Percentiles rank a stretch among this genome's conserved stretches.
phyloP scores from a whole-genome alignment of 2,888 invertebrate species.

The Lochmaea capreae region DNA sequence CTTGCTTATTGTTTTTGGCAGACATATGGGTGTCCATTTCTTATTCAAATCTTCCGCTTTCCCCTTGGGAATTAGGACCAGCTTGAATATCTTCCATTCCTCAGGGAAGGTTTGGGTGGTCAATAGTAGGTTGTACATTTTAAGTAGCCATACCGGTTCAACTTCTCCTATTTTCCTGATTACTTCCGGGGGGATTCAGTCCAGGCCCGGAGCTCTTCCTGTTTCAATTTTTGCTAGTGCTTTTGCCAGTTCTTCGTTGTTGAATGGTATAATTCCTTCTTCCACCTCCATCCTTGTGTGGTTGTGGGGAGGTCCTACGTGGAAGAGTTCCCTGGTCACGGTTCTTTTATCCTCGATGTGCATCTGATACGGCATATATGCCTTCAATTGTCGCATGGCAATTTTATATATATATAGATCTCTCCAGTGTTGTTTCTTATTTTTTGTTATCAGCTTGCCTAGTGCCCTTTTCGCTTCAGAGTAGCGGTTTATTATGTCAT shows the following conservation, averaged over 20 bases:
- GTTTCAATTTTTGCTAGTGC: neutral
- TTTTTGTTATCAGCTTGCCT: neutral
- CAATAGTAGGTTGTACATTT: neutral
- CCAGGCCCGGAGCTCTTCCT: neutral
- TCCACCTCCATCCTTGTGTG: neutral
- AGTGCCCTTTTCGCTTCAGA: neutral
- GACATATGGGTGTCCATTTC: conserved; percentile 16
- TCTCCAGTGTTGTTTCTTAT: neutral
- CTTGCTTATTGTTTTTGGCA: conserved; percentile 17
- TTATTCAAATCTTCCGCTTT: neutral
- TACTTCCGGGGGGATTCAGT: neutral
- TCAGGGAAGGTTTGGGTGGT: neutral
- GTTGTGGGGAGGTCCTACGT: conserved; percentile 1
- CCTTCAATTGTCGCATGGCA: neutral
- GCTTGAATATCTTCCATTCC: neutral
- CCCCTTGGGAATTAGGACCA: conserved; percentile 18
- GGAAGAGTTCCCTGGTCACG: neutral
- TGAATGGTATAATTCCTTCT: neutral
- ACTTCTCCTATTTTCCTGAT: neutral
- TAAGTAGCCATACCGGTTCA: neutral
- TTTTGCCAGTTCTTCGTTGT: too few species aligned
- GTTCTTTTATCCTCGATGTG: neutral
- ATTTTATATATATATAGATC: conserved; percentile 1
- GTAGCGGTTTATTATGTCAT: neutral
- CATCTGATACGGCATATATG: neutral